phyloP scores from a whole-genome alignment of 1,140 invertebrate species.

The Venturia canescens region DNA sequence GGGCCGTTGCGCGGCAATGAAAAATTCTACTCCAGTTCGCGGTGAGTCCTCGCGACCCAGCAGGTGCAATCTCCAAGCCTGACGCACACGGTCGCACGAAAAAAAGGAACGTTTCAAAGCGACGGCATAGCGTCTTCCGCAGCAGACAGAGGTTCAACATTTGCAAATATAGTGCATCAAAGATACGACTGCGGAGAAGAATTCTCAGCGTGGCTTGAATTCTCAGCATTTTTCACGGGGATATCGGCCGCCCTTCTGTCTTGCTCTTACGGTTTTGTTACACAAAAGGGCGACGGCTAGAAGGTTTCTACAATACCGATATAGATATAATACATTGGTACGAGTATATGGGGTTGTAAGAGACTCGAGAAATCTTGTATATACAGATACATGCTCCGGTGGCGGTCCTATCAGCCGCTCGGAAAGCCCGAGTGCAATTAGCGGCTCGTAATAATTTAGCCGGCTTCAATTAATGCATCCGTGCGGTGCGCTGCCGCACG shows the following conservation, averaged over 20 bases:
- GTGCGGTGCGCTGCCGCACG: conserved; percentile 47
- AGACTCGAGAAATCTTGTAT: not conserved
- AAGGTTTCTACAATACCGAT: not conserved
- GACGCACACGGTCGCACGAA: not conserved
- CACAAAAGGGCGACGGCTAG: not conserved
- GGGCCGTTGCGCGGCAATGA: too few relatives aligned
- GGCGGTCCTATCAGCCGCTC: conserved; percentile 21
- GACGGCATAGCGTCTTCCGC: too few relatives aligned
- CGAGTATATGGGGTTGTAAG: too few relatives aligned
- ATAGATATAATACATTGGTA: not conserved
- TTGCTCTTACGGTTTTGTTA: not conserved
- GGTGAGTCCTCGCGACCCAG: too few relatives aligned
- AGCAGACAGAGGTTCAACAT: too few relatives aligned
- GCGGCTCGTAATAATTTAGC: conserved; percentile 73
- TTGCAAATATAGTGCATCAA: not conserved
- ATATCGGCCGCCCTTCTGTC: not conserved
- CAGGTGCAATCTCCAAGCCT: not conserved
- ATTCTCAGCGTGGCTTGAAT: not conserved
- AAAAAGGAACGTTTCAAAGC: too few relatives aligned
- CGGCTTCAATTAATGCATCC: conserved; percentile 72
- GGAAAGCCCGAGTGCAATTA: conserved; percentile 69
- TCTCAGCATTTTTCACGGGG: not conserved
- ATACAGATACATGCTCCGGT: not conserved
- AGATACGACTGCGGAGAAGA: not conserved
- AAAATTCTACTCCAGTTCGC: too few relatives aligned